Conservation (phyloP, 2,797 vertebrate species). For the Myoxocephalus aenaeus region DNA sequence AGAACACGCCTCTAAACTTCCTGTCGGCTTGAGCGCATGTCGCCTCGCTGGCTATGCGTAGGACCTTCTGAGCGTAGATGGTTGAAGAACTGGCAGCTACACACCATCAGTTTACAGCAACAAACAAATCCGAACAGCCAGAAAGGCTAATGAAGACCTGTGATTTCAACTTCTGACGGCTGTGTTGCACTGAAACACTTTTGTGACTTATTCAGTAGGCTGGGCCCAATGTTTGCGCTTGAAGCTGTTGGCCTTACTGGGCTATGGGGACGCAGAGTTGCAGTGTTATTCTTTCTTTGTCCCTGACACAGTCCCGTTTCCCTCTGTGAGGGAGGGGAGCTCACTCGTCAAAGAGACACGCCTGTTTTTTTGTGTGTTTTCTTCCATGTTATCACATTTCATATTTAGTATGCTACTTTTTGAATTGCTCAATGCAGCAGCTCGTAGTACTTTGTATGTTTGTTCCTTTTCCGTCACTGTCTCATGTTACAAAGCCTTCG, state of each 20-base stretch:
- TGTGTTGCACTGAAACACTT: constrained; percentile 77
- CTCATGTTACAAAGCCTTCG: constrained; percentile 32
- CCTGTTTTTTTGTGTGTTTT: constrained; percentile 10
- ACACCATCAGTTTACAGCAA: constrained; percentile 58
- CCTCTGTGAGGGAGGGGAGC: constrained; percentile 82
- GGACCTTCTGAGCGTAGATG: constrained; percentile 19
- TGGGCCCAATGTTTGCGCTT: constrained; percentile 72
- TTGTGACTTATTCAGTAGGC: constrained; percentile 61
- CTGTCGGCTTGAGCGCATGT: constrained; percentile 57
- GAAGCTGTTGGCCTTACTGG: constrained; percentile 59
- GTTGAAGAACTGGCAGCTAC: constrained; percentile 71
- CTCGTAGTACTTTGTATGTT: constrained; percentile 26
- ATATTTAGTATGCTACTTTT: constrained; percentile 17
- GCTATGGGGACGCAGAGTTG: constrained; percentile 35
- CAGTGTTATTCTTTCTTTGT: constrained; percentile 54
- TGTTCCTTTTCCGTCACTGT: constrained; percentile 5
- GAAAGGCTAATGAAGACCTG: constrained; percentile 16
- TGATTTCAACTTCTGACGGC: constrained; percentile 43
- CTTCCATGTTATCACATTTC: constrained; percentile 7
- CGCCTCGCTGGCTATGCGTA: neutral
- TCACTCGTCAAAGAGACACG: constrained; percentile 36
- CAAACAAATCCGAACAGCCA: constrained; percentile 25
- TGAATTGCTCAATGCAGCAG: constrained; percentile 38
- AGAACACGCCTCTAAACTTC: constrained; percentile 77
- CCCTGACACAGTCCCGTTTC: constrained; percentile 65